A percentile compares a stretch with the other conserved stretches of the same genome.
phyloP scores from a whole-genome alignment of 2,888 invertebrate genomes.

The Celastrina argiolus region DNA sequence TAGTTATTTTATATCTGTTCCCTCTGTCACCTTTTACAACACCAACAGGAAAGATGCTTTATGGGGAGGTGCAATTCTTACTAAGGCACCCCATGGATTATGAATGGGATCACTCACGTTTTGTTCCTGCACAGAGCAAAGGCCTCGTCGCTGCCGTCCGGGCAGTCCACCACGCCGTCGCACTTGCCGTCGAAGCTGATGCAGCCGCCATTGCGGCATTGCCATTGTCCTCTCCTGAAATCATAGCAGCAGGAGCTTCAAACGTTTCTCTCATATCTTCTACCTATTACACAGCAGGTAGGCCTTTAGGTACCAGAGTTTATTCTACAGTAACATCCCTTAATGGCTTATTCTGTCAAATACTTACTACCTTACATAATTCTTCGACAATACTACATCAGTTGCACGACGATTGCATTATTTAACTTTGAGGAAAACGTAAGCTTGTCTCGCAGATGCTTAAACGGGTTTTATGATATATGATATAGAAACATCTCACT shows the following conservation, averaged over 20 bases:
- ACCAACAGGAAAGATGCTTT: no score
- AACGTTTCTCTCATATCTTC: not conserved
- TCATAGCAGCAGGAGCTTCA: not conserved
- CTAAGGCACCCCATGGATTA: no score
- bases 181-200: slow-evolving; percentile 45
- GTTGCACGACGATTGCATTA: not conserved
- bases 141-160: slow-evolving; percentile 41
- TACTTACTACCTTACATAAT: no score
- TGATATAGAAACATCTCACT: no score
- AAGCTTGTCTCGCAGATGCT: not conserved
- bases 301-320: not conserved
- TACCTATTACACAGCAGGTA: not conserved
- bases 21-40: no score
- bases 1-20: no score
- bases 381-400: no score
- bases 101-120: slow-evolving; percentile 29
- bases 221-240: slow-evolving; percentile 49
- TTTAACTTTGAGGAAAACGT: not conserved
- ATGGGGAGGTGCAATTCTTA: no score
- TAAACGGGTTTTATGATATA: not conserved
- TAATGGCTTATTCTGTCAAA: no score
- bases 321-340: no score
- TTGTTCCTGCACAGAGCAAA: slow-evolving; percentile 38
- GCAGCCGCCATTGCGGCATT: slow-evolving; percentile 54
- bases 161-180: slow-evolving; percentile 37